Evolutionary conservation across 2,113 vertebrate genomes (phyloP).

Genomic region (Eolophus roseicapilla): DNA sequence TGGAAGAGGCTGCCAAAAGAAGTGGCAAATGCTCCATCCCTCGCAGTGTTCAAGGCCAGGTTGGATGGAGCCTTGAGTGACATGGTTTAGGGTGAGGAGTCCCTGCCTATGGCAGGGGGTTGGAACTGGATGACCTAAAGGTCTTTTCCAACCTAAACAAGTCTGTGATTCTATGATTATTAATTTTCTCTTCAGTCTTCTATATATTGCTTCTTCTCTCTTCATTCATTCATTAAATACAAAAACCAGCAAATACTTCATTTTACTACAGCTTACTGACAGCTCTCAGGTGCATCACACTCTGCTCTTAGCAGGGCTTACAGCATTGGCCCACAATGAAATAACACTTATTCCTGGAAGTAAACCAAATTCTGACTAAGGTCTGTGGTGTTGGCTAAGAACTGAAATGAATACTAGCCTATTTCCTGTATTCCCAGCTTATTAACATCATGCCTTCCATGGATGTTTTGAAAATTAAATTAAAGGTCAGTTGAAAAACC

Average conservation of each 20-base stretch:
- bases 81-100: background rate
- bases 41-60: background rate
- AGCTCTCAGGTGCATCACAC: background rate
- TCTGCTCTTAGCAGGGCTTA: background rate
- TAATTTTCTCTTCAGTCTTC: background rate
- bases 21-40: background rate
- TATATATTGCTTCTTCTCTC: background rate
- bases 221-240: background rate
- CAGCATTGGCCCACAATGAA: background rate
- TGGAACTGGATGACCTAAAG: background rate
- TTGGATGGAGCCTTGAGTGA: background rate
- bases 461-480: constrained; percentile 22
- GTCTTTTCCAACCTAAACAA: background rate
- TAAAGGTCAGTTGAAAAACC: constrained; percentile 51
- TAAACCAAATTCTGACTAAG: background rate
- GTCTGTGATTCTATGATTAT: background rate
- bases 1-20: background rate
- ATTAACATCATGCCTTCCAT: background rate
- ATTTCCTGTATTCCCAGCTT: background rate
- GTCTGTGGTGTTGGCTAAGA: background rate
- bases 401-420: background rate
- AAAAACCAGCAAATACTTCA: background rate
- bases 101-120: background rate
- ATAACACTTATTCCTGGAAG: background rate
- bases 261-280: background rate